phyloP scores from a whole-genome alignment of 1,140 invertebrate genomes.

The Drosophila virilis region DNA sequence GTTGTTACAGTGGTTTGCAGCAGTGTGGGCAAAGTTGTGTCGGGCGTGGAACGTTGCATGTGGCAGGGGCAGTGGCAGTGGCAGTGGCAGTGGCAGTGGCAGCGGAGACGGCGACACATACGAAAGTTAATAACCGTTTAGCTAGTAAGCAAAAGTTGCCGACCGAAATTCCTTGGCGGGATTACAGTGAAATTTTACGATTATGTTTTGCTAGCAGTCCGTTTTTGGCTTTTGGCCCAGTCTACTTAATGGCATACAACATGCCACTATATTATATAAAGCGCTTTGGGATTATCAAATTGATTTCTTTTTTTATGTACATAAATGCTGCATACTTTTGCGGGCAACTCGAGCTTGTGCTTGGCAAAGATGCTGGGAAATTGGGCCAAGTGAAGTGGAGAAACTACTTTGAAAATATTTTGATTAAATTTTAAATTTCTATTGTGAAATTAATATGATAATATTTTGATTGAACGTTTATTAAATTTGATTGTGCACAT shows the following conservation, averaged over 20 bases:
- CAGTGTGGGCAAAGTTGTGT: slow-evolving; percentile 3
- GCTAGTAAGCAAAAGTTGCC: slow-evolving; percentile 55
- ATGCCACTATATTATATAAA: slow-evolving; percentile 13
- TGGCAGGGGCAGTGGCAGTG: background rate
- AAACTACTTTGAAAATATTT: background rate
- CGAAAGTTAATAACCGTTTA: slow-evolving; percentile 80
- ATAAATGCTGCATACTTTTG: slow-evolving; percentile 4
- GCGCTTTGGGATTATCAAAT: slow-evolving; percentile 50
- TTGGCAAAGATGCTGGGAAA: background rate
- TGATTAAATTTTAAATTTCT: background rate
- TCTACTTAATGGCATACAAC: slow-evolving; percentile 7
- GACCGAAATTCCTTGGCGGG: slow-evolving; percentile 30
- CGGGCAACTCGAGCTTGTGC: background rate
- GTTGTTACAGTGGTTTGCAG: slow-evolving; percentile 29
- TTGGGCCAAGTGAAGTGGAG: slow-evolving; percentile 2
- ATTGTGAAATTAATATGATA: background rate
- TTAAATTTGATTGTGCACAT: too few species aligned
- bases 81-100: background rate
- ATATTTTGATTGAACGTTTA: background rate
- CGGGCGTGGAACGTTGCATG: background rate
- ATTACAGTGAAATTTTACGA: slow-evolving; percentile 50
- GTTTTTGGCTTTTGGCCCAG: slow-evolving; percentile 15
- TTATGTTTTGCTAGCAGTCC: slow-evolving; percentile 53
- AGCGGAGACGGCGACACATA: slow-evolving; percentile 52
- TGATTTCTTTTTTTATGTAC: slow-evolving; percentile 33